Conservation (phyloP, 2,113 vertebrate species). For the Zapornia atra region DNA sequence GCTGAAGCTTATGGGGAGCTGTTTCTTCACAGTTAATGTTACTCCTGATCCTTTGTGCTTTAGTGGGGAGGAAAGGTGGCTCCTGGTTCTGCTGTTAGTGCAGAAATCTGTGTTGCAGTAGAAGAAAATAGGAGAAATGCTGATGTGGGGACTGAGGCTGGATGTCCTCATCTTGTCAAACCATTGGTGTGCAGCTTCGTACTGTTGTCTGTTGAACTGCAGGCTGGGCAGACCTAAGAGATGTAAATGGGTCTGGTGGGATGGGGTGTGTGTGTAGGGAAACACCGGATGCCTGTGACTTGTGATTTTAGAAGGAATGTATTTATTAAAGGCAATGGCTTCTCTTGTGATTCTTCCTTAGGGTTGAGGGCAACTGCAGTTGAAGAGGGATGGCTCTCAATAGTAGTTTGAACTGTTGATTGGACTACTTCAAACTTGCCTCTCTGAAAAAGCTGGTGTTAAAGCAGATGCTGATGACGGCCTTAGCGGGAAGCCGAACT, state of each 20-base stretch:
- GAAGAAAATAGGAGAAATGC: neutral
- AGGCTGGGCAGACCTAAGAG: neutral
- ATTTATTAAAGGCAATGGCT: neutral
- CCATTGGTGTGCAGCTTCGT: neutral
- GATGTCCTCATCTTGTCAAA: neutral
- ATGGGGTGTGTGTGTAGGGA: accelerated
- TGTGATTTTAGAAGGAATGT: neutral
- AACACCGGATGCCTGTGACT: neutral
- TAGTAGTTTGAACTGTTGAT: neutral
- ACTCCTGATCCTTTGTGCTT: neutral
- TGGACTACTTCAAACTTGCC: neutral
- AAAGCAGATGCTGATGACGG: neutral
- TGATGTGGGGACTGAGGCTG: neutral
- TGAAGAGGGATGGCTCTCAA: neutral
- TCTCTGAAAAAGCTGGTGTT: neutral
- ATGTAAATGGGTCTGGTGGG: neutral
- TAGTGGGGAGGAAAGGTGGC: neutral
- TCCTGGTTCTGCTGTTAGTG: neutral
- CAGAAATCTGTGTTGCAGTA: neutral
- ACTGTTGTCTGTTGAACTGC: neutral
- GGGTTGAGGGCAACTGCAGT: neutral
- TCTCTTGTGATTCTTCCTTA: neutral
- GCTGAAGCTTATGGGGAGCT: neutral
- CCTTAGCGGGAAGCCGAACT: neutral
- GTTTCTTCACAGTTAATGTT: neutral